Conservation (phyloP, 1,140 invertebrate species). For the Drosophila leontia region DNA sequence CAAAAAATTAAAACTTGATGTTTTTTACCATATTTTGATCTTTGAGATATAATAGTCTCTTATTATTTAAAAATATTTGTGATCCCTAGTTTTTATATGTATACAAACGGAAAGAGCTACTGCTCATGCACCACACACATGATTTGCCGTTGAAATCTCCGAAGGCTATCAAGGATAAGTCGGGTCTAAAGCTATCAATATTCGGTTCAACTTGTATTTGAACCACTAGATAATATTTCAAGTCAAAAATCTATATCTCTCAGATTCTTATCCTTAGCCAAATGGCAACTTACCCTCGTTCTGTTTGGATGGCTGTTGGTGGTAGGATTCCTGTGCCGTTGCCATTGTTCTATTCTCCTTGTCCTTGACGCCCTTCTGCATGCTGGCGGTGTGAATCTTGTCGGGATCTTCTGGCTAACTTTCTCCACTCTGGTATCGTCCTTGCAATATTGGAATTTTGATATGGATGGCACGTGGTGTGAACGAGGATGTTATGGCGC, state of each 20-base stretch:
- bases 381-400: background rate
- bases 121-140: background rate
- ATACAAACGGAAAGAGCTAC: no score
- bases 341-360: constrained; percentile 42
- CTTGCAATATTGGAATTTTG: constrained; percentile 13
- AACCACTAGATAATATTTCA: background rate
- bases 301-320: constrained; percentile 16
- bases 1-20: no score
- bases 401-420: background rate
- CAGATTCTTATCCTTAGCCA: background rate
- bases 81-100: no score
- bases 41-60: no score
- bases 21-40: no score
- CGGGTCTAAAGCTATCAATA: background rate
- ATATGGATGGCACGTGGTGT: background rate
- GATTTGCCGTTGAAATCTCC: background rate
- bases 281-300: constrained; percentile 42
- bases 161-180: background rate
- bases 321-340: constrained; percentile 7
- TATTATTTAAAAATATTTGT: no score
- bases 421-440: constrained; percentile 1
- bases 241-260: background rate
- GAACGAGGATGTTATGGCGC: background rate
- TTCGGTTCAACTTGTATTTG: background rate
- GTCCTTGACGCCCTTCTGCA: constrained; percentile 66